Evolutionary conservation across 2,888 invertebrate genomes (phyloP).

Genomic region (Julus scanicus): DNA sequence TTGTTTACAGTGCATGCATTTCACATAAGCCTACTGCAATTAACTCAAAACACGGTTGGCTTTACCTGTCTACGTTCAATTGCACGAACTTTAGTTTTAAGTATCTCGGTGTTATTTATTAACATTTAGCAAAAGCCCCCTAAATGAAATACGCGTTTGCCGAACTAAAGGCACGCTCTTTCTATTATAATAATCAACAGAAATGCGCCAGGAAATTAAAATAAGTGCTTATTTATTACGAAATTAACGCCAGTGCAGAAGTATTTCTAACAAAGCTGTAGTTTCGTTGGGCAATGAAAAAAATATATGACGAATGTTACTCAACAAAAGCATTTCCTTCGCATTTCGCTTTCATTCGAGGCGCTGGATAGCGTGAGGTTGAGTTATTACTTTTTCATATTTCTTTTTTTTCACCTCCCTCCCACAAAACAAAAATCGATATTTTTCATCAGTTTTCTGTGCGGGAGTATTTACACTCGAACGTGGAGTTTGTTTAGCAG

Average conservation of each 20-base stretch:
- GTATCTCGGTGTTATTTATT: neutral
- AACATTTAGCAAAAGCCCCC: neutral
- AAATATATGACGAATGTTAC: neutral
- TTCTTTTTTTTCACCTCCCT: neutral
- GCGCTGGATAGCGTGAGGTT: slow-evolving; percentile 23
- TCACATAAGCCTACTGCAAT: neutral
- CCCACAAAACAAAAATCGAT: neutral
- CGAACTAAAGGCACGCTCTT: neutral
- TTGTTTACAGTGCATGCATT: neutral
- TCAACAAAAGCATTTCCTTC: slow-evolving; percentile 23
- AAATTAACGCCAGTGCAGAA: neutral
- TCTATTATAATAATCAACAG: neutral
- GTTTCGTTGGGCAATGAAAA: neutral
- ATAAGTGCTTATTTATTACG: neutral
- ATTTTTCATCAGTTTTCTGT: slow-evolving; percentile 28
- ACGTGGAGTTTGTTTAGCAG: neutral
- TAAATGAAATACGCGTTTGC: neutral
- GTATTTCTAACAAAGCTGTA: neutral
- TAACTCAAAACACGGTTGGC: neutral
- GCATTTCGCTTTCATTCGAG: neutral
- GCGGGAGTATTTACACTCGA: slow-evolving; percentile 28
- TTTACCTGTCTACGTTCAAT: neutral
- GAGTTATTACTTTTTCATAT: slow-evolving; percentile 23
- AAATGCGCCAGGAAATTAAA: neutral
- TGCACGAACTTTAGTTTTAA: neutral